Conservation (phyloP, 2,113 vertebrate species). For the Hipposideros armiger region DNA sequence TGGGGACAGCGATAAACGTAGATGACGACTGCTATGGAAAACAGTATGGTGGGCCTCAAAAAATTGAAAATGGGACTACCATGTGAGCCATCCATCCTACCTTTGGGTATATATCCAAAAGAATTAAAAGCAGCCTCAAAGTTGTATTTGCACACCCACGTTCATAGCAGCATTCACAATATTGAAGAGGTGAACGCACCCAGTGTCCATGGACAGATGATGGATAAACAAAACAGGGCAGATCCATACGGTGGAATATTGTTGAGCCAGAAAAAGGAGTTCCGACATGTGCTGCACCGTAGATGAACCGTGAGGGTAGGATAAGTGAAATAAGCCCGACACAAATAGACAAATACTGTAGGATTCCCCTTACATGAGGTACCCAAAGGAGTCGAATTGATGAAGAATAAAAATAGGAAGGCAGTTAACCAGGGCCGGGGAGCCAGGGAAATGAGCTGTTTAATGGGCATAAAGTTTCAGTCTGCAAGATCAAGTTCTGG, state of each 20-base stretch:
- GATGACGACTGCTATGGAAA: background rate
- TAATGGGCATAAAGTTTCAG: background rate
- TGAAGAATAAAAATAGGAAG: background rate
- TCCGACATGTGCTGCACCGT: background rate
- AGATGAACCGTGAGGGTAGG: too few relatives aligned
- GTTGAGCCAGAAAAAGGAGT: background rate
- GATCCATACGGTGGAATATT: background rate
- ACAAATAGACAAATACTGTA: background rate
- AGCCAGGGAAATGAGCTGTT: background rate
- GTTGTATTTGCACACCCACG: background rate
- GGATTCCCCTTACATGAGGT: background rate
- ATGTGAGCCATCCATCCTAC: accelerated
- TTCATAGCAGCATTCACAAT: background rate
- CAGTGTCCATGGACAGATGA: background rate
- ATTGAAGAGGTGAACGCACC: background rate
- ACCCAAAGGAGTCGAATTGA: background rate
- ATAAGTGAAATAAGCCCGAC: background rate
- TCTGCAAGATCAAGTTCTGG: background rate
- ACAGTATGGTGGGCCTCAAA: background rate
- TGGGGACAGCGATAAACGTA: accelerated
- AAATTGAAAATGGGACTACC: background rate
- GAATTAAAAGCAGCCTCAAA: background rate
- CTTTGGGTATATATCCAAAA: background rate
- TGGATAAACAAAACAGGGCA: background rate
- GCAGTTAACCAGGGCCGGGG: background rate